These are phyloP conservation scores for Rhizomys pruinosus DNA, from an alignment of 2,113 vertebrate species.

Conservation along the genomic window DNA sequence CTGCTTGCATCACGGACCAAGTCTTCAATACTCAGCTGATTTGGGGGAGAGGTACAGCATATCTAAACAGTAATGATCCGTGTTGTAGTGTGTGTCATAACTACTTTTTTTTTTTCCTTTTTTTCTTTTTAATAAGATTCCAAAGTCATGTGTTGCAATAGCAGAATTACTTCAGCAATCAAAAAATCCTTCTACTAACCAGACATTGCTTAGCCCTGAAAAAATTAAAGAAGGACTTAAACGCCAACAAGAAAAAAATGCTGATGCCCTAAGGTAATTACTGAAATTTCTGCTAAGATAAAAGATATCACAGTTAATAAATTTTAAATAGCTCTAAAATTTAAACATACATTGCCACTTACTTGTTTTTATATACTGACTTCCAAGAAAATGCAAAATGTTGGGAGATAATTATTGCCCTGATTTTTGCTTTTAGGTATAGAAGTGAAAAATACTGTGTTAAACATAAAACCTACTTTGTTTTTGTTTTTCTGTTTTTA, in stretches of 20 bases:
- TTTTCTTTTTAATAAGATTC: constrained; percentile 86
- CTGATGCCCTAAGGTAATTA: constrained; percentile 91
- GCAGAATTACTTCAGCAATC: constrained; percentile 90
- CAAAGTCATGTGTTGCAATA: constrained; percentile 87
- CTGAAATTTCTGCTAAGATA: background rate
- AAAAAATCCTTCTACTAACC: constrained; percentile 80
- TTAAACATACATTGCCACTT: background rate
- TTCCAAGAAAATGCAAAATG: background rate
- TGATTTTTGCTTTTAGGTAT: background rate
- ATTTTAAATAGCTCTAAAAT: constrained; percentile 32
- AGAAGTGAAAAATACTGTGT: background rate
- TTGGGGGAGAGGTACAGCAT: background rate
- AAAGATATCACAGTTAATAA: background rate
- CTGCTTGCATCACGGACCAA: background rate
- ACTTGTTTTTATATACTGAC: background rate
- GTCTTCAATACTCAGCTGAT: background rate
- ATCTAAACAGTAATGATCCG: background rate
- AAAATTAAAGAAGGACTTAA: constrained; percentile 88
- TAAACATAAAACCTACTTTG: constrained; percentile 7
- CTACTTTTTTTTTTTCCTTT: background rate
- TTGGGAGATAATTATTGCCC: constrained; percentile 26
- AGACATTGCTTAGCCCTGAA: constrained; percentile 85
- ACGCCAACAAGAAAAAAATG: constrained; percentile 91
- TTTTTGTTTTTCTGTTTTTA: background rate
- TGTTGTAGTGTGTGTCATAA: background rate